Evolutionary conservation across 2,113 vertebrate species (phyloP), one percentile per base, ranked within the genome.

Genomic region (Gavia stellata): DNA sequence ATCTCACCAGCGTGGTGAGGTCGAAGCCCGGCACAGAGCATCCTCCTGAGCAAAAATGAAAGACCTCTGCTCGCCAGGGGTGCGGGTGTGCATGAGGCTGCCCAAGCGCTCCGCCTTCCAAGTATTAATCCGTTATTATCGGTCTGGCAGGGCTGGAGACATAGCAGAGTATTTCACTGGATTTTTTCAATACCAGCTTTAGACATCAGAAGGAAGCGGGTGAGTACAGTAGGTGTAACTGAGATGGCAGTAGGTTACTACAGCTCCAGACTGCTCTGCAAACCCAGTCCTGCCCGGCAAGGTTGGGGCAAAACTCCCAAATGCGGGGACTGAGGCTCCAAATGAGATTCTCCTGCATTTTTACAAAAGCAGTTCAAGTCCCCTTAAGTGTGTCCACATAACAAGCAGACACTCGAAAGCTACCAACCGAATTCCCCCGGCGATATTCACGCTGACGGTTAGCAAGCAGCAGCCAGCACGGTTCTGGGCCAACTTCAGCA

Each of bases 371-470:
- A 55, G 12, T 34, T 73, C 28, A 34, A 42, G 19, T 45, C 14
- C n/a, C 19, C 16, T 20, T 52, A 29, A 36, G 50, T 6, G 55
- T 1, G 0, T 26, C 42, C 34, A 9, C 0, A 12, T 24, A 45
- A 45, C 14, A 33, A 26, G 23, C 31, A 13, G 44, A n/a, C 1
- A 20, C 31, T 49, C 2, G 5, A 38, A 31, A 21, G 9, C 33
- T 19, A 7, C 33, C 3, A 2, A 8, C 29, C 24, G 7, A 25
- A 65, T 21, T 55, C 10, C 33, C 6, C 15, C 2, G 0, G 6
- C 13, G 17, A 53, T 10, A 9, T 2, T 42, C 13, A 11, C 0
- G 0, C 23, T 42, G 31, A n/a, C 2, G 1, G 19, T 2, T 2
- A 14, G n/a, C 4, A 1, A 16, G n/a, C n/a, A 25, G 26, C 12